phyloP scores from a whole-genome alignment of 2,113 vertebrate species.

The Zosterops borbonicus region DNA sequence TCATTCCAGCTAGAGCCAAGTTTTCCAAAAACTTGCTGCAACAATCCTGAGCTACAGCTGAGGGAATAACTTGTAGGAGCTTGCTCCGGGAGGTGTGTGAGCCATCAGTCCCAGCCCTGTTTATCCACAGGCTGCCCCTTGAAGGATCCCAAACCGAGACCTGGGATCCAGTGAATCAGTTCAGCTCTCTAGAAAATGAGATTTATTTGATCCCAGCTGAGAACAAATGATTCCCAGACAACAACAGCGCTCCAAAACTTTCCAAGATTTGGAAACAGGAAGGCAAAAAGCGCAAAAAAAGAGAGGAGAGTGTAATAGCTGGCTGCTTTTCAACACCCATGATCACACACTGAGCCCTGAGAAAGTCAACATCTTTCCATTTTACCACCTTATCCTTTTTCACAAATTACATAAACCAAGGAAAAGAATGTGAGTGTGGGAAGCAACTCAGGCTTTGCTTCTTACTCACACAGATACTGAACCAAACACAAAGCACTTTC shows the following conservation, averaged over 20 bases:
- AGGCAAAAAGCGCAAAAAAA: background rate
- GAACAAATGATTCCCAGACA: slow-evolving; percentile 27
- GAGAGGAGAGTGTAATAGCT: background rate
- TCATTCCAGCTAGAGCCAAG: background rate
- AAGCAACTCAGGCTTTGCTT: background rate
- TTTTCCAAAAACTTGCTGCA: slow-evolving; percentile 24
- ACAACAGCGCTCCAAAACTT: background rate
- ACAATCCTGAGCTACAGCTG: background rate
- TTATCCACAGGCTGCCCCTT: background rate
- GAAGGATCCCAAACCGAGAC: background rate
- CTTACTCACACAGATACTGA: background rate
- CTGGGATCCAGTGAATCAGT: background rate
- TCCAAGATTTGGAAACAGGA: background rate
- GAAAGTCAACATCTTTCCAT: slow-evolving; percentile 20
- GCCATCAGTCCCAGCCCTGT: background rate
- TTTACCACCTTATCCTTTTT: slow-evolving; percentile 27
- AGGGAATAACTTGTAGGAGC: slow-evolving; percentile 9
- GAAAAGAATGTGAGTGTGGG: background rate
- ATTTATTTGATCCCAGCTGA: background rate
- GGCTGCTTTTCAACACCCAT: slow-evolving; percentile 15
- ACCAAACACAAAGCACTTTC: background rate
- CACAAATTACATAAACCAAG: slow-evolving; percentile 12
- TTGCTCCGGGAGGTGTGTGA: slow-evolving; percentile 13
- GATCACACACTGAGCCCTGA: background rate
- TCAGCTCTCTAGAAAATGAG: background rate